phyloP scores from a whole-genome alignment of 2,113 vertebrate genomes.

The Cyanoderma ruficeps region DNA sequence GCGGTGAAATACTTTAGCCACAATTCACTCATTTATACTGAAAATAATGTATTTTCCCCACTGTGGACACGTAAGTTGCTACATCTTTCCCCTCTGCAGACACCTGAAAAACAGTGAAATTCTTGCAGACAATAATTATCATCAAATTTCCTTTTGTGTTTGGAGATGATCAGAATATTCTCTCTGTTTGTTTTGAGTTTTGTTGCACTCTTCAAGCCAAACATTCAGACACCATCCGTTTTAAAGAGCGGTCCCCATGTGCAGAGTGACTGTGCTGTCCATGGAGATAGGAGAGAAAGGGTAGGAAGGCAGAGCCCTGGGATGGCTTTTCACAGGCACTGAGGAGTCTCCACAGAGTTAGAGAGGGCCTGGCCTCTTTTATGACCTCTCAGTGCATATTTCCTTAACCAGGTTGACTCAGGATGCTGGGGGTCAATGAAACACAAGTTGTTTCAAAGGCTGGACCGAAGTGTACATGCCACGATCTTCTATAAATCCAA shows the following conservation, averaged over 20 bases:
- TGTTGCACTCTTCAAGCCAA: neutral
- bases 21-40: neutral
- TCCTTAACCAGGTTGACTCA: conserved; percentile 34
- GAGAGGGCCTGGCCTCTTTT: neutral
- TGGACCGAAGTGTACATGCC: neutral
- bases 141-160: neutral
- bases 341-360: neutral
- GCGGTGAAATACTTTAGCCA: neutral
- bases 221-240: neutral
- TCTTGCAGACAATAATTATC: neutral
- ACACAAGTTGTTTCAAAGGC: neutral
- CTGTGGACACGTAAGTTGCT: neutral
- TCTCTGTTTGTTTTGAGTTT: neutral
- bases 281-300: neutral
- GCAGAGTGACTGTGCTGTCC: neutral
- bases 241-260: neutral
- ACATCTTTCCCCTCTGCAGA: neutral
- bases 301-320: neutral
- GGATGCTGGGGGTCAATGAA: conserved; percentile 31
- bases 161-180: neutral
- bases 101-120: neutral
- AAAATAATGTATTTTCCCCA: neutral
- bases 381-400: conserved; percentile 16
- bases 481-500: neutral
- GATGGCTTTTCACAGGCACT: neutral